Percentiles rank a stretch among this genome's conserved stretches.
phyloP scores from a whole-genome alignment of 2,113 vertebrate genomes.

The Heterochromis multidens region DNA sequence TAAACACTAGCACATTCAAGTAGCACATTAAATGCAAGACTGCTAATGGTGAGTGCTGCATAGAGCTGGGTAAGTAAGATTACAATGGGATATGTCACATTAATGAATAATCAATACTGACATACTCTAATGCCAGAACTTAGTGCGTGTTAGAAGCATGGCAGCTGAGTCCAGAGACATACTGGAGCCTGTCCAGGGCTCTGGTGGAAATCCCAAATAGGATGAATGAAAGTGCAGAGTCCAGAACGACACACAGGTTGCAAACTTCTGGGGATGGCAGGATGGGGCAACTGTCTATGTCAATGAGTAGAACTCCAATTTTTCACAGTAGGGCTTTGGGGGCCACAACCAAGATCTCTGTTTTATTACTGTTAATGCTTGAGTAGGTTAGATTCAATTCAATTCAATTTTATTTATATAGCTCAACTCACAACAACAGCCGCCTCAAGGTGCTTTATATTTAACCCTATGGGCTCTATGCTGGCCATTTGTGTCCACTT shows the following conservation, averaged over 20 bases:
- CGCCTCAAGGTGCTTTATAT: too few species aligned
- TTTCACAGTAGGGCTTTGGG: not conserved
- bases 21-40: not conserved
- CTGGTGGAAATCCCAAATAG: not conserved
- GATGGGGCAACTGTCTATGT: not conserved
- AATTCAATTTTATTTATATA: too few species aligned
- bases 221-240: not conserved
- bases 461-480: too few species aligned
- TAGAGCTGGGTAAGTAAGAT: not conserved
- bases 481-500: too few species aligned
- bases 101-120: not conserved
- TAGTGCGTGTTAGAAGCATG: not conserved
- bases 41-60: not conserved
- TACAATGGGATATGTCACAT: not conserved
- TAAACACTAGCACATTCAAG: fast-evolving
- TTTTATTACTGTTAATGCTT: not conserved
- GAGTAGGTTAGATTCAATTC: not conserved
- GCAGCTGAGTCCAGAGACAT: not conserved
- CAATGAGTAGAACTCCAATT: not conserved
- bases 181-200: not conserved
- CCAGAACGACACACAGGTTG: not conserved
- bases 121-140: not conserved
- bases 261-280: not conserved
- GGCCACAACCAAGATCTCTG: not conserved
- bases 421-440: too few species aligned